A percentile compares a stretch with the other conserved stretches of the same genome.
Conservation (phyloP, 2,113 vertebrate species). For the Marmota flaviventris region DNA sequence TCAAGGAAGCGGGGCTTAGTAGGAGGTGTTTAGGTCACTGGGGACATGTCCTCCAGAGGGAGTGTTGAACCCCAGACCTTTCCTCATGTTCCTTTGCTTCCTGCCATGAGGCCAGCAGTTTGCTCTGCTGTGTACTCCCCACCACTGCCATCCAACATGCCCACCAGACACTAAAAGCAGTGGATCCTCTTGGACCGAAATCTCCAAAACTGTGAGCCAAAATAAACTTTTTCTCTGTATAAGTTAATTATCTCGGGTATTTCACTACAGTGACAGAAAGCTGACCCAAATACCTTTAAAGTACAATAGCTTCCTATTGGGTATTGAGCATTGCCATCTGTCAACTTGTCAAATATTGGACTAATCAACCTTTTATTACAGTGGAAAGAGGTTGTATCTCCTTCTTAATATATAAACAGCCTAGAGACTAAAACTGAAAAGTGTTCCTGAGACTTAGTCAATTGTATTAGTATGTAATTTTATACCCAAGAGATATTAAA, state of each 20-base stretch:
- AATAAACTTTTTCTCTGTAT: background rate
- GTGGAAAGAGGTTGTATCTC: constrained; percentile 2
- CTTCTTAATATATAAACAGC: constrained; percentile 18
- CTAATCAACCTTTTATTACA: background rate
- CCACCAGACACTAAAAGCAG: background rate
- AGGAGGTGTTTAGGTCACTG: too few relatives aligned
- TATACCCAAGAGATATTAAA: background rate
- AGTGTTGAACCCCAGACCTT: too few relatives aligned
- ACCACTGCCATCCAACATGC: too few relatives aligned
- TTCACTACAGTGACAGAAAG: background rate
- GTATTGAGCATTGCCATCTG: background rate
- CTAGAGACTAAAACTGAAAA: background rate
- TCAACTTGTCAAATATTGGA: background rate
- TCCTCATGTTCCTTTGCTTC: background rate
- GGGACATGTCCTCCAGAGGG: too few relatives aligned
- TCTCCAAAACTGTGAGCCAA: background rate
- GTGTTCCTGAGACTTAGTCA: background rate
- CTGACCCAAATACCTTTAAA: background rate
- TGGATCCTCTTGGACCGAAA: background rate
- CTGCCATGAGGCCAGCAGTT: background rate
- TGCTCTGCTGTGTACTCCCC: background rate
- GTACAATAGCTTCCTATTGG: background rate
- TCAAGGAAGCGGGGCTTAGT: background rate
- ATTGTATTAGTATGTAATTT: background rate
- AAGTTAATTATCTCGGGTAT: background rate